These are phyloP conservation scores for Anticlea derivata DNA, from an alignment of 2,888 invertebrate species.

Conservation along the genomic window DNA sequence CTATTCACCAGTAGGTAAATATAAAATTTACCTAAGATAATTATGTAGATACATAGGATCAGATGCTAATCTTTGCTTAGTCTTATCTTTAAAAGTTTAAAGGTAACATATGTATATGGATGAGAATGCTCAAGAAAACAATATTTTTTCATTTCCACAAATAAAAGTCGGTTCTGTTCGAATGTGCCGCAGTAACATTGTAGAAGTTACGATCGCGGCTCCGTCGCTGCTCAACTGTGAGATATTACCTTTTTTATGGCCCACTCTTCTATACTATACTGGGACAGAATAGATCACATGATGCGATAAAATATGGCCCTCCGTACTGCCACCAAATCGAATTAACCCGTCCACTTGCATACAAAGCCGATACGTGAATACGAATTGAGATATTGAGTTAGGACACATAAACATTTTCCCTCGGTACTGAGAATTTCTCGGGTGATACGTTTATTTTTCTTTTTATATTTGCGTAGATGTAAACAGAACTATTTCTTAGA, in stretches of 20 bases:
- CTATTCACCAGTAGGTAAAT: no score
- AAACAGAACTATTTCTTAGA: constrained; percentile 3
- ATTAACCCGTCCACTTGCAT: constrained; percentile 84
- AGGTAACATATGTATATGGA: constrained; percentile 9
- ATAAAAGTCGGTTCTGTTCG: constrained; percentile 69
- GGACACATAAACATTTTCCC: constrained; percentile 71
- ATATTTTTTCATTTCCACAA: constrained; percentile 65
- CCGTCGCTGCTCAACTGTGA: constrained; percentile 80
- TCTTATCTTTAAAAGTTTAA: no score
- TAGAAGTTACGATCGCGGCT: constrained; percentile 80
- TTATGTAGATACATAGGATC: no score
- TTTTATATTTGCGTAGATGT: constrained; percentile 29
- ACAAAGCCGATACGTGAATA: constrained; percentile 78
- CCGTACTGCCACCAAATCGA: constrained; percentile 77
- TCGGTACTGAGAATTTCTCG: constrained; percentile 47
- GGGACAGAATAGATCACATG: constrained; percentile 83
- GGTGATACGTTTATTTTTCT: constrained; percentile 44
- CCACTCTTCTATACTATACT: constrained; percentile 80
- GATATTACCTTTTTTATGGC: constrained; percentile 83
- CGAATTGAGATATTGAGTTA: constrained; percentile 75
- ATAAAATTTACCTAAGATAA: no score
- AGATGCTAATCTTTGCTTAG: no score
- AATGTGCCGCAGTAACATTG: constrained; percentile 78
- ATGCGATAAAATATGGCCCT: constrained; percentile 83
- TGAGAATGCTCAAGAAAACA: constrained; percentile 44